These are phyloP conservation scores for Nematopogon swammerdamellus DNA, from an alignment of 2,888 invertebrate genomes.

Conservation along the genomic window DNA sequence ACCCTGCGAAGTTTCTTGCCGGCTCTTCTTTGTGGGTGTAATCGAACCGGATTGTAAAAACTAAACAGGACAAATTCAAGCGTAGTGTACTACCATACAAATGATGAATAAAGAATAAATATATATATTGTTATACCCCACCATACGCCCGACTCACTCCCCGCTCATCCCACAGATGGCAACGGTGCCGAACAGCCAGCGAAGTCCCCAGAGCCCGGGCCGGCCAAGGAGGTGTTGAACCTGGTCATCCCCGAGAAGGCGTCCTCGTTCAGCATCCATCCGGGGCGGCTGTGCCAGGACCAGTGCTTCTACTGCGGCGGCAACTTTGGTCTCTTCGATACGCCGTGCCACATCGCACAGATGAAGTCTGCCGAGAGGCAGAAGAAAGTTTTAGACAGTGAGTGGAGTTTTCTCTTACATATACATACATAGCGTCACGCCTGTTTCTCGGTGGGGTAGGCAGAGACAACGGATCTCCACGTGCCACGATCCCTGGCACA, in stretches of 20 bases:
- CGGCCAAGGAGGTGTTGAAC: constrained; percentile 47
- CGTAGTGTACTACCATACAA: too few species aligned
- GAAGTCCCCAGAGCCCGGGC: constrained; percentile 27
- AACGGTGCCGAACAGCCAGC: constrained; percentile 33
- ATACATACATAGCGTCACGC: too few species aligned
- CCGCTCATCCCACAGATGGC: not conserved
- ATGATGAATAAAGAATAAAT: too few species aligned
- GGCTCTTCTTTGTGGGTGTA: too few species aligned
- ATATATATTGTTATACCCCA: too few species aligned
- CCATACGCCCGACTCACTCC: too few species aligned
- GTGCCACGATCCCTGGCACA: too few species aligned
- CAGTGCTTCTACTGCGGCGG: constrained; percentile 86
- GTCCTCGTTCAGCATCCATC: constrained; percentile 84
- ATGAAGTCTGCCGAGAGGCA: constrained; percentile 80
- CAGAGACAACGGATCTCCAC: too few species aligned
- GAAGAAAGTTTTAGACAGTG: constrained; percentile 73
- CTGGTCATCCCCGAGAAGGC: constrained; percentile 86
- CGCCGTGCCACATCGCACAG: constrained; percentile 84
- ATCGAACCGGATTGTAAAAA: too few species aligned
- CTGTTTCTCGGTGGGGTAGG: too few species aligned
- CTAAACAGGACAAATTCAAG: too few species aligned
- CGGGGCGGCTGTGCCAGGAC: constrained; percentile 76
- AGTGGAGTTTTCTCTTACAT: constrained; percentile 23
- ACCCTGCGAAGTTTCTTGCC: too few species aligned
- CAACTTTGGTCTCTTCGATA: constrained; percentile 82